phyloP scores from a whole-genome alignment of 2,113 vertebrate genomes.

The Perccottus glenii region DNA sequence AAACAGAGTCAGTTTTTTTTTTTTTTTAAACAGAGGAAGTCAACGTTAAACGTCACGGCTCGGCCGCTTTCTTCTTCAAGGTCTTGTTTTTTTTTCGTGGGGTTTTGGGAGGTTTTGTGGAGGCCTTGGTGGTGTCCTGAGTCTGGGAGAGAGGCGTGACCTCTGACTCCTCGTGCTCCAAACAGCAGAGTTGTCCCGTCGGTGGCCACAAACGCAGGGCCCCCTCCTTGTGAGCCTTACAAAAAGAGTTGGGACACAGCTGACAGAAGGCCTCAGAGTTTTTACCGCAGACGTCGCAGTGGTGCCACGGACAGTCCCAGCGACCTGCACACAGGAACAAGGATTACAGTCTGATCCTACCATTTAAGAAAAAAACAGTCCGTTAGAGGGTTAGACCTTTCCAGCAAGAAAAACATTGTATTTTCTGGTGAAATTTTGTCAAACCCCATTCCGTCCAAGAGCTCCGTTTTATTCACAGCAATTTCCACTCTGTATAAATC shows the following conservation, averaged over 20 bases:
- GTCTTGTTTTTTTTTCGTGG: slow-evolving; percentile 36
- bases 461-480: too few species aligned
- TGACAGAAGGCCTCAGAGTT: slow-evolving; percentile 92
- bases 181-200: slow-evolving; percentile 86
- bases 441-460: too few species aligned
- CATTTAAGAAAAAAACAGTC: too few species aligned
- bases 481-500: too few species aligned
- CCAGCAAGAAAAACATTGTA: too few species aligned
- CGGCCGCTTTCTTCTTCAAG: slow-evolving; percentile 21
- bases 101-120: slow-evolving; percentile 39
- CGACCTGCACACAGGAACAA: slow-evolving; percentile 82
- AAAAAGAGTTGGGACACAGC: slow-evolving; percentile 97
- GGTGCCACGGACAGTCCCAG: slow-evolving; percentile 99
- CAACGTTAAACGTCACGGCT: slow-evolving; percentile 7
- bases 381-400: too few species aligned
- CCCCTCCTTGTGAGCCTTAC: slow-evolving; percentile 91
- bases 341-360: too few species aligned
- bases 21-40: neutral
- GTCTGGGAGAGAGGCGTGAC: neutral
- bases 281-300: slow-evolving; percentile 96
- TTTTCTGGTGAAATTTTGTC: too few species aligned
- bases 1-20: neutral
- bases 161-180: slow-evolving; percentile 88
- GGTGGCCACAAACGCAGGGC: slow-evolving; percentile 76
- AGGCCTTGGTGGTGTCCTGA: neutral